Evolutionary conservation across 2,113 vertebrate species (phyloP).

Genomic region (Alligator sinensis): DNA sequence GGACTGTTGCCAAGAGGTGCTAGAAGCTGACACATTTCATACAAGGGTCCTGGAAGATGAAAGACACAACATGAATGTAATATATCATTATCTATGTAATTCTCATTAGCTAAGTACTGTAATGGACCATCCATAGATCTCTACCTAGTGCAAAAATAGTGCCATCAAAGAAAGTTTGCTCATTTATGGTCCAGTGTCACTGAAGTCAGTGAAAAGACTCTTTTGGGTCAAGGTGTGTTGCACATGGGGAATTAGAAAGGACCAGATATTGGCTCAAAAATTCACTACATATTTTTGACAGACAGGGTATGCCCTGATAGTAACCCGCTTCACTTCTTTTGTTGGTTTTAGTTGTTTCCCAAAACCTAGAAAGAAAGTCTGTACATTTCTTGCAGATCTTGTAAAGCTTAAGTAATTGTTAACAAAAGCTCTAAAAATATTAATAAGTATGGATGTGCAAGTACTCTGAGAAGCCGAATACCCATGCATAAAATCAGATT

Average conservation of each 20-base stretch:
- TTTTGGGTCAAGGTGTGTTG: background rate
- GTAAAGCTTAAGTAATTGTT: background rate
- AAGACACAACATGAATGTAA: no score
- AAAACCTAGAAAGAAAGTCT: background rate
- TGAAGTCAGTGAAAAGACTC: background rate
- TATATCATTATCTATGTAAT: no score
- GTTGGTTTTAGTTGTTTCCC: background rate
- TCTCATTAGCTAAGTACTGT: background rate
- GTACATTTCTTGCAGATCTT: background rate
- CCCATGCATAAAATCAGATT: background rate
- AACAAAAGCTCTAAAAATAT: background rate
- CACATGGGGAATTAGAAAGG: background rate
- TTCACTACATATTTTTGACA: background rate
- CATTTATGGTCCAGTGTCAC: background rate
- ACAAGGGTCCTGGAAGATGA: no score
- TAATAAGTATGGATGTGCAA: background rate
- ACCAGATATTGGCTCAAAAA: background rate
- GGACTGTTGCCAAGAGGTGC: background rate
- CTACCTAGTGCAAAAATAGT: background rate
- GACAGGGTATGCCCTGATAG: background rate
- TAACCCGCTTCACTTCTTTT: background rate
- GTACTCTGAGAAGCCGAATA: background rate
- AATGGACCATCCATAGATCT: background rate
- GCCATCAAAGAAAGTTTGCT: background rate
- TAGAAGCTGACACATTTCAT: background rate